Conservation (phyloP, 2,113 vertebrate species). For the Crotalus helleri region DNA sequence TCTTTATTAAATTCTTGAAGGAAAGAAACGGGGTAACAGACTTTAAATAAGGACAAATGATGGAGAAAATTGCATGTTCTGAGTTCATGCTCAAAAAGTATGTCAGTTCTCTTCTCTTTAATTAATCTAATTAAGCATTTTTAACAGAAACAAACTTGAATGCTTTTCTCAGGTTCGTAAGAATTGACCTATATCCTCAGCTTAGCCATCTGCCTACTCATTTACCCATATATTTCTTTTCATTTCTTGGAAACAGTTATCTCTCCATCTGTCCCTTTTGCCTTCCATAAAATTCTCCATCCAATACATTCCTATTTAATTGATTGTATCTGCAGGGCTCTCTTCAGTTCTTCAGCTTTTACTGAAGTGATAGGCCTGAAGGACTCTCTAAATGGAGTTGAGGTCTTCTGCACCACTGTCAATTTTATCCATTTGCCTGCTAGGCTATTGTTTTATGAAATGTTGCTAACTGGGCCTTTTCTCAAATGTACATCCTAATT, state of each 20-base stretch:
- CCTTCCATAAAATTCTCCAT: constrained; percentile 5
- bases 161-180: constrained; percentile 23
- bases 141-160: constrained; percentile 32
- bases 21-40: not conserved
- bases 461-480: not conserved
- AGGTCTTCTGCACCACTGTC: not conserved
- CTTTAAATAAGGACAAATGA: constrained; percentile 16
- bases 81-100: constrained; percentile 14
- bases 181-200: constrained; percentile 15
- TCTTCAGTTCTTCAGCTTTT: not conserved
- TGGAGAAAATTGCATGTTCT: constrained; percentile 10
- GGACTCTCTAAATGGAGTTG: not conserved
- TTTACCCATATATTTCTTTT: constrained; percentile 20
- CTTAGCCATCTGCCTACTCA: constrained; percentile 24
- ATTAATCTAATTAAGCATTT: constrained; percentile 33
- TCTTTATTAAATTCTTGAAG: constrained; percentile 13
- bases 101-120: constrained; percentile 25
- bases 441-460: constrained; percentile 5
- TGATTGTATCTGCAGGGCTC: not conserved
- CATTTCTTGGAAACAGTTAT: constrained; percentile 7
- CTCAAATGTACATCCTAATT: not conserved
- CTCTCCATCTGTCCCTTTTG: constrained; percentile 19
- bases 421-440: not conserved
- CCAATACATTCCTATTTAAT: constrained; percentile 1
- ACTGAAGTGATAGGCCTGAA: not conserved